Conservation (phyloP, 1,140 invertebrate genomes). For the Spodoptera litura region DNA sequence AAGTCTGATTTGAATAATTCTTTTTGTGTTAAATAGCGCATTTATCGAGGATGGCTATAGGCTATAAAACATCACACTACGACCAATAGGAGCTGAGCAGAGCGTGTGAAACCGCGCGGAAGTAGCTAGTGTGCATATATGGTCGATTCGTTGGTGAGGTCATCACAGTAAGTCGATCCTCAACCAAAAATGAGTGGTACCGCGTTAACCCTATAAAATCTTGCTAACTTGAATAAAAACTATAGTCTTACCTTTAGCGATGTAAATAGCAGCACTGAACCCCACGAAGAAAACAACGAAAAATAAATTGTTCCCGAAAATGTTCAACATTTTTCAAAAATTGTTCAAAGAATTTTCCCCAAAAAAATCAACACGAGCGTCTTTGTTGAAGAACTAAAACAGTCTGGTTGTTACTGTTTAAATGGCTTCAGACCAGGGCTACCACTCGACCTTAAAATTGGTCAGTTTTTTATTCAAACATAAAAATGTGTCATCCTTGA, state of each 20-base stretch:
- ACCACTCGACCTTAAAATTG: slow-evolving; percentile 58
- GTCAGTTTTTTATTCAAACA: slow-evolving; percentile 52
- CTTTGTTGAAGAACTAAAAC: slow-evolving; percentile 11
- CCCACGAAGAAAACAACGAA: slow-evolving; percentile 53
- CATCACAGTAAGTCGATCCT: too few species aligned
- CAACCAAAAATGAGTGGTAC: too few species aligned
- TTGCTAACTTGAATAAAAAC: too few species aligned
- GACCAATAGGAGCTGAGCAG: too few species aligned
- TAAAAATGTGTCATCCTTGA: slow-evolving; percentile 74
- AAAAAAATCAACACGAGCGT: slow-evolving; percentile 5
- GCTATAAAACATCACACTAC: too few species aligned
- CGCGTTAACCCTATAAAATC: too few species aligned
- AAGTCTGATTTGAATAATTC: too few species aligned
- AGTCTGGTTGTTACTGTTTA: slow-evolving; percentile 37
- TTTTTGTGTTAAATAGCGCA: too few species aligned
- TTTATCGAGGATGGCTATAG: too few species aligned
- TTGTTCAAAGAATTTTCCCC: not conserved
- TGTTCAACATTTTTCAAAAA: slow-evolving; percentile 40
- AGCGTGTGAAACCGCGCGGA: too few species aligned
- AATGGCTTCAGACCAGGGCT: slow-evolving; percentile 44
- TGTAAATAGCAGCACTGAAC: slow-evolving; percentile 54
- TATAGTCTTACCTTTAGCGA: slow-evolving; percentile 65
- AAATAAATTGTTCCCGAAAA: slow-evolving; percentile 48
- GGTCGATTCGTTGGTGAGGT: too few species aligned
- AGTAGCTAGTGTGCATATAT: too few species aligned